Percentiles rank a stretch among this genome's conserved stretches.
Conservation (phyloP, 1,140 invertebrate genomes). For the Spodoptera litura region DNA sequence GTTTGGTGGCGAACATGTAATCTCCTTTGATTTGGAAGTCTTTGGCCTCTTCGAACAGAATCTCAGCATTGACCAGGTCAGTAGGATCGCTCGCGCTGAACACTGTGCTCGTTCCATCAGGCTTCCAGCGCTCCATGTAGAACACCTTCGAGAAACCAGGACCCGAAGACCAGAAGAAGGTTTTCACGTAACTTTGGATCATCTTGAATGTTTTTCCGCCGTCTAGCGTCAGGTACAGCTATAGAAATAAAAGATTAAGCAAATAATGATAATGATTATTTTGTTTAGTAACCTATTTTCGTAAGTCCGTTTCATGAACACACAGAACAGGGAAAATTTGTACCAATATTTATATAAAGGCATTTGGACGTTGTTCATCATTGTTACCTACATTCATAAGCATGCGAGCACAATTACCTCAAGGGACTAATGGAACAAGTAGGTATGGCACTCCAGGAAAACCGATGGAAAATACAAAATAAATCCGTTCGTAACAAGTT, state of each 20-base stretch:
- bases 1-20: constrained; percentile 94
- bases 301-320: too few relatives aligned
- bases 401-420: too few relatives aligned
- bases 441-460: not conserved
- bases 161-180: constrained; percentile 90
- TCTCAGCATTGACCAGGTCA: constrained; percentile 74
- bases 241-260: constrained; percentile 47
- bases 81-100: constrained; percentile 84
- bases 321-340: too few relatives aligned
- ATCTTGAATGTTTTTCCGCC: constrained; percentile 90
- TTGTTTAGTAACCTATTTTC: too few relatives aligned
- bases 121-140: constrained; percentile 90
- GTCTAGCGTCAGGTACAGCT: constrained; percentile 92
- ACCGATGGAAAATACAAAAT: not conserved
- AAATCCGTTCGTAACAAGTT: constrained; percentile 3
- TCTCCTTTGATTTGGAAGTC: constrained; percentile 94
- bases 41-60: constrained; percentile 90
- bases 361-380: too few relatives aligned
- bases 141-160: constrained; percentile 86
- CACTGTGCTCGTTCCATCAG: constrained; percentile 87
- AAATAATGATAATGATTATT: too few relatives aligned
- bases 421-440: too few relatives aligned
- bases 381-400: too few relatives aligned
- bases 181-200: constrained; percentile 91
- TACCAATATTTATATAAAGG: too few relatives aligned